Conservation (phyloP, 2,888 invertebrate species). For the Pantelozetes paolii region DNA sequence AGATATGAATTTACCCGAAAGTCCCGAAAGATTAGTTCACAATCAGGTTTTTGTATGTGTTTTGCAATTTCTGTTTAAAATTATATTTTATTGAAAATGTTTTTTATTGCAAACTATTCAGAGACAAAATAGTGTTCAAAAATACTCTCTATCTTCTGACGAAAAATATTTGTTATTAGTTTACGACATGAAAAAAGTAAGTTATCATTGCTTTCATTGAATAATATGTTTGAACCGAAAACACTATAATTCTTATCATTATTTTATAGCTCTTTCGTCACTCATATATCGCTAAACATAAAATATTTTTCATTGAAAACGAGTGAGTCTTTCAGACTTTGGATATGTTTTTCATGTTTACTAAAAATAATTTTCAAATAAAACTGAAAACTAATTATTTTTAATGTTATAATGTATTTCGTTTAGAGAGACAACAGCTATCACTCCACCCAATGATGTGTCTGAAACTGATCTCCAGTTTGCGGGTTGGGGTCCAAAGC, state of each 20-base stretch:
- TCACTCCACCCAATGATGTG: conserved; percentile 34
- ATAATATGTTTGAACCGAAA: background rate
- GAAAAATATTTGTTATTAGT: conserved; percentile 45
- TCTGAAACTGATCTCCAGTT: conserved; percentile 43
- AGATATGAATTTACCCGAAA: conserved; percentile 20
- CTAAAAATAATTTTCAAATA: background rate
- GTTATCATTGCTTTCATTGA: background rate
- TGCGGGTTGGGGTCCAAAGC: conserved; percentile 47
- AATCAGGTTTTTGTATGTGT: conserved; percentile 37
- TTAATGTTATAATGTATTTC: conserved; percentile 13
- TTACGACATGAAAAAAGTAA: conserved; percentile 46
- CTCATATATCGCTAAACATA: conserved; percentile 40
- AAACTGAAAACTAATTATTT: background rate
- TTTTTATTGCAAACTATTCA: background rate
- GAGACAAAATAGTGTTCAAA: conserved; percentile 44
- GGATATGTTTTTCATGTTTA: background rate
- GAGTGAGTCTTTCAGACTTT: conserved; percentile 31
- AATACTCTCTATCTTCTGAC: conserved; percentile 45
- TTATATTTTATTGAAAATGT: background rate
- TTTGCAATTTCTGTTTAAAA: background rate
- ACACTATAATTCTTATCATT: background rate
- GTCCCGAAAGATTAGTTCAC: conserved; percentile 12
- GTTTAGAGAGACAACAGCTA: conserved; percentile 22
- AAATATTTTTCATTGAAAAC: conserved; percentile 33
- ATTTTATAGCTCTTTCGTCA: conserved; percentile 42